These are phyloP conservation scores for Myiotriccus ornatus DNA, from an alignment of 2,797 vertebrate species.

Conservation along the genomic window DNA sequence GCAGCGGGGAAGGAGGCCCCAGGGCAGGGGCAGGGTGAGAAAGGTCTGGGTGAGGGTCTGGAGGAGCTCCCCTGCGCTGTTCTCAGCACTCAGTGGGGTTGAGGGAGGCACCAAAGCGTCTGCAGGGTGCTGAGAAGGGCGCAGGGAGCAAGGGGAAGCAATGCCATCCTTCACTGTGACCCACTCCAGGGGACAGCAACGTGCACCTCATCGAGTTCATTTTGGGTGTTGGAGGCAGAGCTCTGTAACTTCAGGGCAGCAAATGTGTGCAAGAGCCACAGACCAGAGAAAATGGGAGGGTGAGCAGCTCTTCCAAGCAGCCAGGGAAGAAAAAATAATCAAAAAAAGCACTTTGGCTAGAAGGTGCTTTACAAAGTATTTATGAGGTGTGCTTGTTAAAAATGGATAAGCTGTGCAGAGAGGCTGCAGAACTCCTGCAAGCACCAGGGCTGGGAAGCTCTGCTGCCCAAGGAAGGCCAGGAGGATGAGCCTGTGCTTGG, in stretches of 20 bases:
- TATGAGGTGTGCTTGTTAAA: conserved; percentile 55
- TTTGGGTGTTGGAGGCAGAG: neutral
- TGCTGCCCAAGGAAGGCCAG: neutral
- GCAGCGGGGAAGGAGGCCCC: neutral
- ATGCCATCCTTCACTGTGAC: neutral
- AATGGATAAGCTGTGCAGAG: conserved; percentile 44
- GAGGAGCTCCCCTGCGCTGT: neutral
- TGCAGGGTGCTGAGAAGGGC: neutral
- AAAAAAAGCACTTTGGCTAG: conserved; percentile 25
- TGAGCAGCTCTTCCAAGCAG: neutral
- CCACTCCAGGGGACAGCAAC: accelerated
- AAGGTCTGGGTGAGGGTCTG: neutral
- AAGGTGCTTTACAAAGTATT: conserved; percentile 64
- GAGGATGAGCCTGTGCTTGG: neutral
- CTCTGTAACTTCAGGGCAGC: neutral
- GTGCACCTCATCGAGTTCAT: neutral
- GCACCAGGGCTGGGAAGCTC: neutral
- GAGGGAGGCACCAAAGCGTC: accelerated
- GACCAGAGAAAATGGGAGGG: neutral
- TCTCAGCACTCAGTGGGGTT: accelerated
- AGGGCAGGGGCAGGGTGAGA: neutral
- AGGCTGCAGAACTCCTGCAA: neutral
- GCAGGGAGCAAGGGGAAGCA: accelerated
- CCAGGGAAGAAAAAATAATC: neutral
- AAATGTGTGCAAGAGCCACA: accelerated